phyloP scores from a whole-genome alignment of 2,113 vertebrate species.

The Scalopus aquaticus region DNA sequence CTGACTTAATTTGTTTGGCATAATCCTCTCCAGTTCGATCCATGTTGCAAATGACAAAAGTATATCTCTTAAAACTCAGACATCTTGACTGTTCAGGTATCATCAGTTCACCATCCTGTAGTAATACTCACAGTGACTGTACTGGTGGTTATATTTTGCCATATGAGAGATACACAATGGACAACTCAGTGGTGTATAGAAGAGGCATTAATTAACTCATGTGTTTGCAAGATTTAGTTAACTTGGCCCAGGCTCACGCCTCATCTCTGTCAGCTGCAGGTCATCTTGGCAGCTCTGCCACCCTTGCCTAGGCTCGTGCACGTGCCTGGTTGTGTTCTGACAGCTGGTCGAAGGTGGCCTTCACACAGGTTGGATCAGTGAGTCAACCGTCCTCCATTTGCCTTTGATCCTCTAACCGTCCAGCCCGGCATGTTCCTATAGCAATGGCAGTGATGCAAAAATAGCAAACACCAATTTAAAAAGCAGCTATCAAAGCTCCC shows the following conservation, averaged over 20 bases:
- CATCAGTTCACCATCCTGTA: neutral
- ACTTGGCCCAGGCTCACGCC: neutral
- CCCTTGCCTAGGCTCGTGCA: neutral
- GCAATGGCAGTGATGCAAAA: neutral
- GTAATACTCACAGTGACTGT: neutral
- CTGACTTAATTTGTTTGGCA: no score
- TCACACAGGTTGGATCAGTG: neutral
- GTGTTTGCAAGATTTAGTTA: neutral
- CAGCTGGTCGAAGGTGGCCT: neutral
- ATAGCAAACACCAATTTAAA: neutral
- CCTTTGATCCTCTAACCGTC: neutral
- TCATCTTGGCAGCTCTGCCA: neutral
- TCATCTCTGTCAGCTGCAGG: neutral
- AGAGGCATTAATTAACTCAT: neutral
- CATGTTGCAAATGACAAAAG: no score
- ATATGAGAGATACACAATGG: neutral
- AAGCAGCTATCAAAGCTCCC: neutral
- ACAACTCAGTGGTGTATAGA: neutral
- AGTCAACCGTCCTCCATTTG: neutral
- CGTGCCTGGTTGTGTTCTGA: neutral
- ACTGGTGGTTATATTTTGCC: neutral
- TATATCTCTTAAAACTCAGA: neutral
- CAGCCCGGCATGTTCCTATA: neutral
- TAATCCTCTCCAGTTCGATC: no score
- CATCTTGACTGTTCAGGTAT: neutral